Evolutionary conservation across 2,113 vertebrate species (phyloP).

Genomic region (Isurus oxyrinchus): DNA sequence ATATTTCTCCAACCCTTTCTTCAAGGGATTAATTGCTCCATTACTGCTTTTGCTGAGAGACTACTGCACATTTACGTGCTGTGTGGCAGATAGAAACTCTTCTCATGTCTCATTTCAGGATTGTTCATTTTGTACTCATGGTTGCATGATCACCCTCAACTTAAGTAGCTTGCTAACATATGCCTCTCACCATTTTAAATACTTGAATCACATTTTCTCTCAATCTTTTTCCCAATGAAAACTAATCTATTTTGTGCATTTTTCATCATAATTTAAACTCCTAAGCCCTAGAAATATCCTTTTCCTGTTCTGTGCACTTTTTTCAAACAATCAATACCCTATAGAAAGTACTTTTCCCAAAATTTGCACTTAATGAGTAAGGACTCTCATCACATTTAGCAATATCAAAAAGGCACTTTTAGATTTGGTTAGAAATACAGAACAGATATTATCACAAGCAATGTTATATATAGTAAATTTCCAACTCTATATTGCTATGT

Average conservation of each 20-base stretch:
- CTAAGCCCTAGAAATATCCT: background rate
- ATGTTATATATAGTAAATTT: background rate
- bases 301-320: too few species aligned
- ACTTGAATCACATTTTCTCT: background rate
- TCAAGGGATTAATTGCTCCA: background rate
- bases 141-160: background rate
- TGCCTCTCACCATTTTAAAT: background rate
- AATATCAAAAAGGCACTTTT: background rate
- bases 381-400: background rate
- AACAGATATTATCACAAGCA: background rate
- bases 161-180: background rate
- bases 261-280: background rate
- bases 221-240: background rate
- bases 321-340: background rate
- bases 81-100: background rate
- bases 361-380: background rate
- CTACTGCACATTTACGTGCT: background rate
- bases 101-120: background rate
- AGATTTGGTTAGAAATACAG: background rate
- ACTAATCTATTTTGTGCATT: background rate
- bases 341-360: background rate
- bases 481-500: background rate
- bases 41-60: background rate
- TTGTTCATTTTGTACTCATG: background rate
- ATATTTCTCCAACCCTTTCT: background rate